Conservation (phyloP, 1,140 invertebrate species). For the Papilio polyxenes region DNA sequence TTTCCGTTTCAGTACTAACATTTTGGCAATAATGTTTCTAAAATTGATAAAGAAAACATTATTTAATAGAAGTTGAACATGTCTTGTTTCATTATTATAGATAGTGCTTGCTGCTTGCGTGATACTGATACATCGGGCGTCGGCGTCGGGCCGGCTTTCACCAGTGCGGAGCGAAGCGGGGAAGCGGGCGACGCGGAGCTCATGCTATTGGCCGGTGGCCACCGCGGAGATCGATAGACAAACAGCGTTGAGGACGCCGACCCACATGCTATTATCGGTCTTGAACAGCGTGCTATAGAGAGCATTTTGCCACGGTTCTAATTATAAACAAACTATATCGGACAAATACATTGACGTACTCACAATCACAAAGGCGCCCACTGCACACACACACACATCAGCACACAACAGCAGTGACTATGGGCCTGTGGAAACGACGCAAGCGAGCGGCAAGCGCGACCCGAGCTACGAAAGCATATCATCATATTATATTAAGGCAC, state of each 20-base stretch:
- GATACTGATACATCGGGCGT: constrained; percentile 57
- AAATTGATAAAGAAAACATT: constrained; percentile 49
- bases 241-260: constrained; percentile 74
- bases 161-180: constrained; percentile 68
- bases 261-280: constrained; percentile 62
- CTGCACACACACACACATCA: constrained; percentile 60
- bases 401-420: constrained; percentile 49
- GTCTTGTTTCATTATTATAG: constrained; percentile 15
- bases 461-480: constrained; percentile 70
- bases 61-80: constrained; percentile 15
- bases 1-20: neutral
- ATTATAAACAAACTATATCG: constrained; percentile 77
- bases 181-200: constrained; percentile 69
- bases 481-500: constrained; percentile 76
- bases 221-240: constrained; percentile 79
- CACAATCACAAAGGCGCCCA: constrained; percentile 37
- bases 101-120: constrained; percentile 46
- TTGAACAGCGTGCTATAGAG: constrained; percentile 50
- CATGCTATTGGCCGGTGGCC: constrained; percentile 80
- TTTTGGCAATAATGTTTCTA: neutral
- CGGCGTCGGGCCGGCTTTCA: constrained; percentile 68
- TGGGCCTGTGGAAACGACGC: constrained; percentile 66
- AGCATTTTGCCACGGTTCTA: constrained; percentile 45
- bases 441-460: constrained; percentile 66
- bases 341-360: constrained; percentile 69